These are phyloP conservation scores for Peribatodes rhomboidaria DNA, from an alignment of 2,888 invertebrate species.

Conservation along the genomic window DNA sequence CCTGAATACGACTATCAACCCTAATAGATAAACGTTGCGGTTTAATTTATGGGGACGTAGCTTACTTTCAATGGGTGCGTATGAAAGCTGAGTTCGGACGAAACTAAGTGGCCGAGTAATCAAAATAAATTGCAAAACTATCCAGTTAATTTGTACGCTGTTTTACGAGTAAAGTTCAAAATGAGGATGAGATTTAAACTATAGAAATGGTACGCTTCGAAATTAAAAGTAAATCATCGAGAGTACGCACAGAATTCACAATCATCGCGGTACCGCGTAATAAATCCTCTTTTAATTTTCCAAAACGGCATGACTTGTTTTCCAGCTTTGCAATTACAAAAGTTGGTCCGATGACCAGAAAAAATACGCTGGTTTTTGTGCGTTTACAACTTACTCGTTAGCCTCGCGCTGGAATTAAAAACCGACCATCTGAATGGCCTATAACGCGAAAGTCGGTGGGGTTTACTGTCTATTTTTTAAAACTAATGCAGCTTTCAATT, in stretches of 20 bases:
- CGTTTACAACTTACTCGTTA: conserved; percentile 41
- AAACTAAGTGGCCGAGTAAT: conserved; percentile 46
- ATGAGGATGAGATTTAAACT: conserved; percentile 26
- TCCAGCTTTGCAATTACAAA: conserved; percentile 36
- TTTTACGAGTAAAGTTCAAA: conserved; percentile 32
- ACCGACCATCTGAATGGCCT: conserved; percentile 37
- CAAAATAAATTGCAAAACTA: conserved; percentile 44
- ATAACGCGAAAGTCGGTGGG: conserved; percentile 45
- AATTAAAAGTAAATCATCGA: conserved; percentile 30
- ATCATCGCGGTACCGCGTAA: conserved; percentile 32
- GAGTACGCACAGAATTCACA: conserved; percentile 15
- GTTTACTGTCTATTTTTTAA: conserved; percentile 52
- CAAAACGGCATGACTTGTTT: conserved; percentile 37
- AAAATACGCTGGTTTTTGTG: conserved; percentile 36
- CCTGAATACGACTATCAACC: conserved; percentile 68
- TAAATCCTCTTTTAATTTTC: conserved; percentile 39
- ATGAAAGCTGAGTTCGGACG: conserved; percentile 44
- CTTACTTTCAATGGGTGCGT: conserved; percentile 58
- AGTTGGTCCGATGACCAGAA: conserved; percentile 38
- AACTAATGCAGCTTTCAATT: conserved; percentile 54
- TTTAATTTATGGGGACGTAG: conserved; percentile 67
- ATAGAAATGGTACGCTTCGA: conserved; percentile 17
- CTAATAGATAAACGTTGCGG: conserved; percentile 70
- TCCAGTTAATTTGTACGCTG: conserved; percentile 40
- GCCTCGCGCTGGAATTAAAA: conserved; percentile 37